These are phyloP conservation scores for Lithobates pipiens DNA, from an alignment of 2,797 vertebrate genomes.

Conservation along the genomic window DNA sequence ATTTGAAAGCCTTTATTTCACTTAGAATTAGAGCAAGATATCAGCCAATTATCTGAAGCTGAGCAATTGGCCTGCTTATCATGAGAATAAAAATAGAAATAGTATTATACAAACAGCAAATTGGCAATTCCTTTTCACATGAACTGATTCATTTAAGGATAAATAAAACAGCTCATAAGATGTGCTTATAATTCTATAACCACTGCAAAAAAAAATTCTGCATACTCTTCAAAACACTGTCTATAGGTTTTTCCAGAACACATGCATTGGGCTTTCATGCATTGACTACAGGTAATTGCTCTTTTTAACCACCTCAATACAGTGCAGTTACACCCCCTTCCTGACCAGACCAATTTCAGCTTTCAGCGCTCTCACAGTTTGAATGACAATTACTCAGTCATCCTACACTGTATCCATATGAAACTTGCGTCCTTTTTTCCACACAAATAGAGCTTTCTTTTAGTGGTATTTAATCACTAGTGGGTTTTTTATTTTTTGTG, in stretches of 20 bases:
- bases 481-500: no score
- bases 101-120: slow-evolving; percentile 49
- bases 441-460: no score
- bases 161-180: slow-evolving; percentile 21
- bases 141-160: slow-evolving; percentile 25
- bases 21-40: slow-evolving; percentile 61
- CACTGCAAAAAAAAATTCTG: background rate
- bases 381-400: no score
- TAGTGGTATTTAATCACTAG: no score
- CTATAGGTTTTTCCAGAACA: slow-evolving; percentile 30
- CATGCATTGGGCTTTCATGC: background rate
- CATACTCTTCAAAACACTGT: slow-evolving; percentile 12
- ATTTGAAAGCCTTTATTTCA: slow-evolving; percentile 63
- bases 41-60: slow-evolving; percentile 63
- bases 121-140: slow-evolving; percentile 59
- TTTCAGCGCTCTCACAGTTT: no score
- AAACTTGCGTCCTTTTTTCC: no score
- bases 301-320: no score
- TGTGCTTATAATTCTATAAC: slow-evolving; percentile 5
- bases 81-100: slow-evolving; percentile 60
- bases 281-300: background rate
- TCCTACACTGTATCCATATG: no score
- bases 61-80: slow-evolving; percentile 59
- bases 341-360: no score
- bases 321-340: no score